A percentile compares a stretch with the other conserved stretches of the same genome.
phyloP scores from a whole-genome alignment of 2,113 vertebrate genomes.

The Eurystomus gularis region DNA sequence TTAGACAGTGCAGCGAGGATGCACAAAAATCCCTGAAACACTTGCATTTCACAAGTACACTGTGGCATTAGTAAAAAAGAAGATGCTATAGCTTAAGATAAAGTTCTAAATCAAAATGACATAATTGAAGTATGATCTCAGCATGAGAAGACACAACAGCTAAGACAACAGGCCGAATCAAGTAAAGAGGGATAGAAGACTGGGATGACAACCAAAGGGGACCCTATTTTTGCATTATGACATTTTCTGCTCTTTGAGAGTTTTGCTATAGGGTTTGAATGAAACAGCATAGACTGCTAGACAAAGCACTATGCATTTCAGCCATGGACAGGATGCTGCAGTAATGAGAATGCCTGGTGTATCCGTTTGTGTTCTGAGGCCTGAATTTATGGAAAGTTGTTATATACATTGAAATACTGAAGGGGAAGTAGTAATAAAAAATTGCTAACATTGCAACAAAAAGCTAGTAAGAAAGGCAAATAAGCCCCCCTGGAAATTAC shows the following conservation, averaged over 20 bases:
- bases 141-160: neutral
- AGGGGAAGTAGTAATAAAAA: neutral
- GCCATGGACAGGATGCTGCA: neutral
- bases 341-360: neutral
- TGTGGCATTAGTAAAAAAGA: neutral
- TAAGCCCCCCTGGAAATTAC: neutral
- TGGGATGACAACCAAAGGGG: neutral
- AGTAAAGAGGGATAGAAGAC: neutral
- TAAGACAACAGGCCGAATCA: neutral
- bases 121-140: neutral
- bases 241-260: neutral
- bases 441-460: neutral
- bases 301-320: neutral
- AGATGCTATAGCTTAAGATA: neutral
- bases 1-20: neutral
- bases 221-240: neutral
- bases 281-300: neutral
- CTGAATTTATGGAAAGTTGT: neutral
- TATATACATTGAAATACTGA: neutral
- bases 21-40: neutral
- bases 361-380: neutral
- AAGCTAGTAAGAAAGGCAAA: neutral
- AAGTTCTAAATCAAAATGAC: neutral
- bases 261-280: neutral
- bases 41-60: neutral